Conservation (phyloP, 2,888 invertebrate species). For the Cryptosula pallasiana region DNA sequence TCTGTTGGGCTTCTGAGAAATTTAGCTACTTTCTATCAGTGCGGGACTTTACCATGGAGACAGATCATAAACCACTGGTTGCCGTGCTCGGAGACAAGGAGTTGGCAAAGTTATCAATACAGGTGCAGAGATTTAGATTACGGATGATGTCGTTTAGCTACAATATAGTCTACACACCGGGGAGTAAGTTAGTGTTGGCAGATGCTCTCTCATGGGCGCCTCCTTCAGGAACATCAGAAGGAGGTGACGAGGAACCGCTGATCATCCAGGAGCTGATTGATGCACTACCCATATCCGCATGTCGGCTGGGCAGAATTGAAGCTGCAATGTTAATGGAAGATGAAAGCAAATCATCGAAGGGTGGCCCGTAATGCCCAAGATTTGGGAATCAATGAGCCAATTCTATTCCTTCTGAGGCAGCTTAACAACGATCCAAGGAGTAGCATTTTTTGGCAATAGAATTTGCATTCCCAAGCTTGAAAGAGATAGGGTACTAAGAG, state of each 20-base stretch:
- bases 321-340: neutral
- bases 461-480: no score
- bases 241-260: neutral
- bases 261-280: neutral
- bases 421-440: no score
- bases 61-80: conserved; percentile 27
- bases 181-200: conserved; percentile 3
- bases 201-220: conserved; percentile 10
- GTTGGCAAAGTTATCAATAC: neutral
- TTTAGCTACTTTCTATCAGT: neutral
- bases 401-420: no score
- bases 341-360: neutral
- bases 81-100: conserved; percentile 25
- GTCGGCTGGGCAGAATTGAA: neutral
- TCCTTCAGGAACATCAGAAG: neutral
- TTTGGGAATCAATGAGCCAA: no score
- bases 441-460: no score
- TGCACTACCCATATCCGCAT: neutral
- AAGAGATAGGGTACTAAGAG: no score
- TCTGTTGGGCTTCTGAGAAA: conserved; percentile 8
- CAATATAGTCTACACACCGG: neutral
- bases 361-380: neutral
- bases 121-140: conserved; percentile 11
- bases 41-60: neutral
- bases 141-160: neutral